Base-by-base conservation (phyloP, 53 echinoderm and acorn worm genomes). In the Apostichopus leukothele region DNA sequence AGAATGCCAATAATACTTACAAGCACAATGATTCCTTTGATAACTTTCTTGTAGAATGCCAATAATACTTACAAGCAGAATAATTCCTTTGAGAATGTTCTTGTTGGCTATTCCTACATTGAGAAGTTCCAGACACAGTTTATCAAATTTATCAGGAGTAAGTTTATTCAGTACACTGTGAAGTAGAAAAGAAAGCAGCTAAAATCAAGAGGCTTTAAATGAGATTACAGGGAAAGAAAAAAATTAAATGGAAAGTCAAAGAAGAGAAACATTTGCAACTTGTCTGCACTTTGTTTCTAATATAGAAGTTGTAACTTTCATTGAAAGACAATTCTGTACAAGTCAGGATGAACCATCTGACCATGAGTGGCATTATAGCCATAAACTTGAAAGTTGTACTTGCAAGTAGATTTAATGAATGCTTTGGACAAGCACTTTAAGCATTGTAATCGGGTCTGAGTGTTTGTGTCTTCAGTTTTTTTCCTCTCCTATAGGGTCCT, bases 61-160 rank as follows among this genome's bases (percentile, higher is more conserved):
- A 19, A 9, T 3, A 83, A 20, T 59, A 93, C 95, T 95, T 88
- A 95, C 97, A 88, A 97, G 92, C 55, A 97, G 90, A 60, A 97
- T 97, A 89, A 97, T 95, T 78, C 97, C 97, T 86, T 95, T 97
- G 50, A 97, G 95, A 85, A 97, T 94, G 60, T 92, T 92, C 91
- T 93, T 97, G 68, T 95, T 95, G 88, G 95, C 88, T 68, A 97
- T 97, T 68, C 97, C 97, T 16, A 97, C 95, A 94, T 94, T 97
- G 90, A 97, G 94, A 5, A 97, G 89, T 77, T 97, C 97, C 81
- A 95, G 79, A 75, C 94, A 90, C 67, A 95, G 92, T 90, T 97
- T 95, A 86, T 95, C 95, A 95, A 97, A 97, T 91, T 97, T 97
- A 88, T 97, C 97, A 53, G 97, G 97, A 91, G 97, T 95, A 75